phyloP scores from a whole-genome alignment of 1,140 invertebrate genomes.

The Camponotus pennsylvanicus region DNA sequence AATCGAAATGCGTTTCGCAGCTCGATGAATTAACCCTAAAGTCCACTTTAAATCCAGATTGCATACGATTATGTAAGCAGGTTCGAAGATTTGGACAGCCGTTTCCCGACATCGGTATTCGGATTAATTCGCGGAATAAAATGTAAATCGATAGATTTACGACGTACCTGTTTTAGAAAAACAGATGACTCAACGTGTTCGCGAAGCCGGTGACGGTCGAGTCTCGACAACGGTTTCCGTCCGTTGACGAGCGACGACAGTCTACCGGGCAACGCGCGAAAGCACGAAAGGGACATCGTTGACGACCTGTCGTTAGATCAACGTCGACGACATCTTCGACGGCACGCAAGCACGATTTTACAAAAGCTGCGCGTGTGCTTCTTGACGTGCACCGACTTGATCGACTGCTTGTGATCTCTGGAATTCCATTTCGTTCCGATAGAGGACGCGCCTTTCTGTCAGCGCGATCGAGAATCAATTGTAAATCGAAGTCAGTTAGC shows the following conservation, averaged over 20 bases:
- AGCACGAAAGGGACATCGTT: constrained; percentile 79
- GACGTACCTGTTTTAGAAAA: constrained; percentile 77
- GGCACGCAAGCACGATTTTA: neutral
- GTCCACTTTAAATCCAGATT: neutral
- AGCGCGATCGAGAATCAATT: too few species aligned
- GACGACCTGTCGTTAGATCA: neutral
- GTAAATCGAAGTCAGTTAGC: too few species aligned
- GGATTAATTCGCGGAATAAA: neutral
- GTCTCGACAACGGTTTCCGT: constrained; percentile 73
- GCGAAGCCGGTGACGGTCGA: constrained; percentile 73
- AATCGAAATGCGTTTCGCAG: neutral
- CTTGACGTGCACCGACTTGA: neutral
- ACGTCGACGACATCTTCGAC: neutral
- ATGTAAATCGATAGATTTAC: neutral
- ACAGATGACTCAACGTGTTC: constrained; percentile 72
- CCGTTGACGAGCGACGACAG: constrained; percentile 74
- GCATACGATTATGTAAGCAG: constrained; percentile 26
- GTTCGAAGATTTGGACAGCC: constrained; percentile 12
- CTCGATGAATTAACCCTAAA: neutral
- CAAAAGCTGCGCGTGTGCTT: neutral
- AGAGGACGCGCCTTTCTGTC: too few species aligned
- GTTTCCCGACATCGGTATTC: too few species aligned
- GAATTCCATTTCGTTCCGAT: too few species aligned
- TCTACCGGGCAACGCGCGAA: constrained; percentile 77
- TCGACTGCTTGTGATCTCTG: too few species aligned